Conservation (phyloP, 2,797 vertebrate species). For the Toxotes lorentzi region DNA sequence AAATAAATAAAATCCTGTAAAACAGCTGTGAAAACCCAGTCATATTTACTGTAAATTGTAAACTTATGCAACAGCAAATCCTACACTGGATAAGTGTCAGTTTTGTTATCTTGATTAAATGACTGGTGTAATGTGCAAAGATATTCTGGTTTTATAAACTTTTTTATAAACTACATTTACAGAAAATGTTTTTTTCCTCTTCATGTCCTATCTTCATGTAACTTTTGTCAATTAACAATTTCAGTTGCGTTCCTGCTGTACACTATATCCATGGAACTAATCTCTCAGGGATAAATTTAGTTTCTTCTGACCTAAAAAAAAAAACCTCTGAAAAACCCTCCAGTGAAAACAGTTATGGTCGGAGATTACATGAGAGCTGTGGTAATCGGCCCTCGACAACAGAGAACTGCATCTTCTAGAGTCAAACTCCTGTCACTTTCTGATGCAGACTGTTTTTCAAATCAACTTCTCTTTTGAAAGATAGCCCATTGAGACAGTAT, state of each 20-base stretch:
- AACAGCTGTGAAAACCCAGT: too few species aligned
- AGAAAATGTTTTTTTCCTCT: neutral
- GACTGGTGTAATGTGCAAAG: neutral
- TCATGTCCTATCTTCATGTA: neutral
- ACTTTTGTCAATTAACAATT: neutral
- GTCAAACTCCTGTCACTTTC: conserved; percentile 2
- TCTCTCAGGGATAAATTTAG: neutral
- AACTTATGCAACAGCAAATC: too few species aligned
- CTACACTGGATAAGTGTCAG: too few species aligned
- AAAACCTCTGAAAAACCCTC: neutral
- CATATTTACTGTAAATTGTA: too few species aligned
- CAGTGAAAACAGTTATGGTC: neutral
- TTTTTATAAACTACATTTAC: neutral
- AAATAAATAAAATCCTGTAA: neutral
- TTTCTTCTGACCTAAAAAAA: neutral
- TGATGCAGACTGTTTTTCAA: conserved; percentile 1
- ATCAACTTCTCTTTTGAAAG: neutral
- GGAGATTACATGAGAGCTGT: neutral
- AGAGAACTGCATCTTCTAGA: neutral
- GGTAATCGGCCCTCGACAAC: neutral
- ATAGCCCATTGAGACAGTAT: neutral
- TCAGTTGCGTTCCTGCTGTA: neutral
- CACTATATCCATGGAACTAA: neutral
- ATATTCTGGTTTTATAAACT: neutral
- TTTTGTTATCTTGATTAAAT: too few species aligned